Percentiles rank a stretch among this genome's conserved stretches.
Evolutionary conservation across 1,140 invertebrate genomes (phyloP).

Genomic region (honey bee (Apis mellifera)): DNA sequence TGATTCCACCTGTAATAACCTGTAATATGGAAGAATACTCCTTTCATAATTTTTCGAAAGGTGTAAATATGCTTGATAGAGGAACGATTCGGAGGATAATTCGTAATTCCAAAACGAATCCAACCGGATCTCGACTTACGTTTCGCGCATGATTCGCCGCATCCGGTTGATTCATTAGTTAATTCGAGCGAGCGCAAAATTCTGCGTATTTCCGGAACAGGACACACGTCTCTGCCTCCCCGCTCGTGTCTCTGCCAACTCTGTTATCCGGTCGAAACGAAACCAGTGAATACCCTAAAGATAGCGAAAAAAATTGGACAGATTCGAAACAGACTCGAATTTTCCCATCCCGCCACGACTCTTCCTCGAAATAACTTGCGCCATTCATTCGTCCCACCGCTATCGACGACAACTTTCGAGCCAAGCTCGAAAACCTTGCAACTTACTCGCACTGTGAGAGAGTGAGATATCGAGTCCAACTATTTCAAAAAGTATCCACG

Average conservation of each 20-base stretch:
- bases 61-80: neutral
- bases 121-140: neutral
- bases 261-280: too few species aligned
- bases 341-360: too few species aligned
- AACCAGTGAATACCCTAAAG: too few species aligned
- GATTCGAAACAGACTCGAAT: too few species aligned
- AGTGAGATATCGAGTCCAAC: too few species aligned
- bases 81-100: neutral
- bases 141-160: slow-evolving; percentile 2
- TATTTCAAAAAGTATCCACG: too few species aligned
- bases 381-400: too few species aligned
- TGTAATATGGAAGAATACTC: neutral
- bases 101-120: neutral
- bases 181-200: slow-evolving; percentile 56
- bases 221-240: too few species aligned
- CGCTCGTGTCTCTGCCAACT: neutral
- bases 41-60: neutral
- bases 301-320: neutral
- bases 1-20: neutral
- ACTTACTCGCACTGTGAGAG: too few species aligned
- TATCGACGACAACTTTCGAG: too few species aligned
- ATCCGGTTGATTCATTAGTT: slow-evolving; percentile 56
- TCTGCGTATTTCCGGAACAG: neutral
- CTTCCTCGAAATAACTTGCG: too few species aligned
- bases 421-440: too few species aligned